Conservation (phyloP, 2,113 vertebrate genomes). For the Rhabdomys dilectus region DNA sequence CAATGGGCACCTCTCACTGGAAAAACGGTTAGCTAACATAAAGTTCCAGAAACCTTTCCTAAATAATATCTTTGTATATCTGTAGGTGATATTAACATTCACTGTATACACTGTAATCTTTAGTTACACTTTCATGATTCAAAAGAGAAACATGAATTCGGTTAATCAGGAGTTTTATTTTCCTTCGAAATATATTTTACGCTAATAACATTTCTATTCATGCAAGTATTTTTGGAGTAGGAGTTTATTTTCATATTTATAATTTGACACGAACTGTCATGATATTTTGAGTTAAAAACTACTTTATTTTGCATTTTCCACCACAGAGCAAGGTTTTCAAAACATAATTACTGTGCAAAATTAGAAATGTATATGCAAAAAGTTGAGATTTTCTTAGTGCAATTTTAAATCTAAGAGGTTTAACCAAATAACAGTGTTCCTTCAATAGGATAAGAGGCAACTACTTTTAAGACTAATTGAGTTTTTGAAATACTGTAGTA, state of each 20-base stretch:
- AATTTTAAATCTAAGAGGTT: conserved; percentile 47
- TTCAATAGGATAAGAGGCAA: neutral
- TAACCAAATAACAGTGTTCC: neutral
- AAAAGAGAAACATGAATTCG: conserved; percentile 23
- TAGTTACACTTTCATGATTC: conserved; percentile 27
- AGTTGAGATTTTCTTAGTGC: neutral
- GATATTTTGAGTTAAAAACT: neutral
- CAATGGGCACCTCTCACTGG: neutral
- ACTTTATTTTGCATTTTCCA: conserved; percentile 5
- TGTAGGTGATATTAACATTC: neutral
- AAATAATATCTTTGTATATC: neutral
- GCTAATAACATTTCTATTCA: neutral
- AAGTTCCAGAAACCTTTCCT: neutral
- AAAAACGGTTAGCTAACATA: neutral
- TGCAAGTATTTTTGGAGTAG: neutral
- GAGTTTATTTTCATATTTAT: conserved; percentile 43
- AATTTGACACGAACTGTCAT: neutral
- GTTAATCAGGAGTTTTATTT: neutral
- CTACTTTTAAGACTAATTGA: conserved; percentile 26
- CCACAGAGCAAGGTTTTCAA: neutral
- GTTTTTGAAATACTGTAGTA: conserved; percentile 5
- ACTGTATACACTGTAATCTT: neutral
- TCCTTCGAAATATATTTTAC: neutral
- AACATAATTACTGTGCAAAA: neutral
- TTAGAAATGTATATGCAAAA: conserved; percentile 6